Evolutionary conservation across 1,140 invertebrate species (phyloP), one percentile per base, ranked within the genome.

Genomic region (Globodera ellingtonae): DNA sequence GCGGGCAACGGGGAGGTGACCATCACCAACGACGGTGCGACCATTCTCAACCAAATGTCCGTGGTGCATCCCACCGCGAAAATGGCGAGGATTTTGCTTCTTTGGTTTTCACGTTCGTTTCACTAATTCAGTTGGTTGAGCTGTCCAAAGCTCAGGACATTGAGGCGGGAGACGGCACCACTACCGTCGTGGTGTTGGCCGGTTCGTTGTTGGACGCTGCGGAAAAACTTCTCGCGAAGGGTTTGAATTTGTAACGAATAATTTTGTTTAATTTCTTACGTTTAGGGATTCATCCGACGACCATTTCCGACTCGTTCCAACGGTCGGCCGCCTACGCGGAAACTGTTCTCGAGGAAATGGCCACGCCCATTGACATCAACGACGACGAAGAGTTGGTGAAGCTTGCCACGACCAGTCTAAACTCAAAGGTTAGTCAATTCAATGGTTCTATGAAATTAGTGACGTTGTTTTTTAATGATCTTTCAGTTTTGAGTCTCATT

Each of bases 1-100:
- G 92, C 95, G 71, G 92, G 93, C 18, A 97, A 97, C 92, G 97
- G 97, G 10, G 96, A 88, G 47, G 98, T 99, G 0, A 99, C 96
- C 10, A 99, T 99, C 79, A 99, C 97, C 70, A 99, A 99, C 92
- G 98, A 99, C 92, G 98, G 98, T 81, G 98, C 98, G 47, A 99
- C 98, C 47, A 99, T 99, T 91, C 91, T 99, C 62, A 98, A 98
- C 90, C 94, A 99, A 91, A 99, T 99, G 94, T 96, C 96, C 91
- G 95, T 99, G 10, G 92, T 97, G 84, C 98, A 99, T 91, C 98
- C 98, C 79, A 96, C 98, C 85, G 97, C 97, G 65, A 98, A 98
- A 93, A 98, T 99, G 97, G 95, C 44, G 15, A 75, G 47, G 72
- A 74, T 35, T 85, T 71, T 46, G 0, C 52, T 83, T 46, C 13